These are phyloP conservation scores for Calonectris borealis DNA, from an alignment of 2,113 vertebrate genomes.

Conservation along the genomic window DNA sequence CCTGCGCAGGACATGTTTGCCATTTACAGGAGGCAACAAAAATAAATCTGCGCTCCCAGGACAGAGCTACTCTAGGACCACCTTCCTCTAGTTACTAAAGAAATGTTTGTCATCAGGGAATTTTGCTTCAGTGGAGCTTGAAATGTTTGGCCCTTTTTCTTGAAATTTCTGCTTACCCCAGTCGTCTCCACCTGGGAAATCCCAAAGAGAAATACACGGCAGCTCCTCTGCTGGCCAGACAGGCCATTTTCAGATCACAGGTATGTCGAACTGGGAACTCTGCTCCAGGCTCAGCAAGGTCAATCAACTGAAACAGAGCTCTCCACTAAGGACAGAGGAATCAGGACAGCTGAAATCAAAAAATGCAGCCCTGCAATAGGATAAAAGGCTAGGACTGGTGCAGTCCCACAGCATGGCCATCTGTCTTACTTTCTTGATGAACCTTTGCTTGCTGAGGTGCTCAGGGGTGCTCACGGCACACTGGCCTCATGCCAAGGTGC, in stretches of 20 bases:
- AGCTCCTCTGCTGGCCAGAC: neutral
- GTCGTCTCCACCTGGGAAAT: neutral
- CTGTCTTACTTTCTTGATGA: neutral
- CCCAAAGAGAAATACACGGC: fast-evolving
- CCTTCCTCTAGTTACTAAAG: neutral
- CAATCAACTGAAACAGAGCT: neutral
- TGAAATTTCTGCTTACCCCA: neutral
- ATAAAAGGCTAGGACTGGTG: neutral
- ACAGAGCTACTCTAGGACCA: neutral
- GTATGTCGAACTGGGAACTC: neutral
- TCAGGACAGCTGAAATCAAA: neutral
- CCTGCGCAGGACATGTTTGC: fast-evolving
- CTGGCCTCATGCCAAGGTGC: neutral
- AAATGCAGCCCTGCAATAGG: neutral
- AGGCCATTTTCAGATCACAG: neutral
- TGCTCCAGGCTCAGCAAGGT: neutral
- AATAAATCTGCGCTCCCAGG: neutral
- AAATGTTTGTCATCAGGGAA: neutral
- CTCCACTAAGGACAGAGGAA: neutral
- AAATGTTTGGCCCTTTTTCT: neutral
- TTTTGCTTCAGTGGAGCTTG: neutral
- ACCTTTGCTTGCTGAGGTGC: neutral
- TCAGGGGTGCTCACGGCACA: neutral
- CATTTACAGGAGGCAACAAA: neutral
- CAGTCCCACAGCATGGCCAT: neutral